Base-by-base conservation (phyloP, 2,888 invertebrate species). In the Ellobium chinense region DNA sequence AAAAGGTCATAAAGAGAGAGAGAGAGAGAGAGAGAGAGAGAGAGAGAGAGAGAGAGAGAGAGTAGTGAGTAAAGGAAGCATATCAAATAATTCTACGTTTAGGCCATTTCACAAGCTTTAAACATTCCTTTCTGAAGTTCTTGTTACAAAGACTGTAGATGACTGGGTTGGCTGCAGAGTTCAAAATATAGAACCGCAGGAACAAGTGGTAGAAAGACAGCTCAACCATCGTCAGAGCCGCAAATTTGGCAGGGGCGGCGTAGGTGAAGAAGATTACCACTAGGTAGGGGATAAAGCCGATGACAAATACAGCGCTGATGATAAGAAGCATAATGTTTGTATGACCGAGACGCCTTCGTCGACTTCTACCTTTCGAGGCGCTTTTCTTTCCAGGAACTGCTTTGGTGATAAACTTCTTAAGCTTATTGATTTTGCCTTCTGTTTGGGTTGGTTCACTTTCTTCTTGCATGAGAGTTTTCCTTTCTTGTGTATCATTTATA, bases 141-240 rank as follows among this genome's bases (percentile, higher is more conserved):
- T 14, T 27, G 27, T 80, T 76, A 18, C 70, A 58, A 21, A 80
- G 58, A 29, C 63, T 77, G 46, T 82, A 82, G 0, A 82, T 69
- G 27, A 82, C 31, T 2, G 82, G 80, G 73, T 82, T 82, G 31
- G 66, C 76, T 0, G 62, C 79, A 4, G 65, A 70, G 68, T 80
- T 82, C 34, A 82, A 14, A 18, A 80, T 65, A 37, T 82, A 82
- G 18, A 63, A 66, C 58, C 82, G 24, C 21, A 82, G 46, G 24
- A 82, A 82, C 34, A 82, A 70, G n/a, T 82, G 75, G 66, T 76
- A 76, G 56, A 68, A 3, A 21, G 79, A 74, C 34, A 72, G 29
- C n/a, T 36, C 39, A 9, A 24, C 68, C 0, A 24, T 54, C 9
- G 21, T 78, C 39, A 78, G 27, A 31, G 31, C 34, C 9, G n/a